Base-by-base conservation (phyloP, 2,888 invertebrate species). In the Eubasilissa splendida region DNA sequence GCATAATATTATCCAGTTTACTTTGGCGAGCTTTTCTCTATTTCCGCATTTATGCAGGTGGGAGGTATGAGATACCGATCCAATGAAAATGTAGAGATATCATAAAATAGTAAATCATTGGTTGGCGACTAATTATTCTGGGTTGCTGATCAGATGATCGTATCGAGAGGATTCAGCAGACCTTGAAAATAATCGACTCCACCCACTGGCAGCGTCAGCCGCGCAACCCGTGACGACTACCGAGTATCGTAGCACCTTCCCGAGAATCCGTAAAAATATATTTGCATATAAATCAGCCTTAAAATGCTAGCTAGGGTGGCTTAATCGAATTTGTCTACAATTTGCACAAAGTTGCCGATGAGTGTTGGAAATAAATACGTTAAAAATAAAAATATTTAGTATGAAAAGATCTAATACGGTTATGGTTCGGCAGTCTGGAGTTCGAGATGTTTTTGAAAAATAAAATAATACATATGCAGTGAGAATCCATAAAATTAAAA, bases 281-380 rank as follows among this genome's bases (percentile, higher is more conserved):
- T 71, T 71, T 71, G 71, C 71, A 71, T 71, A 71, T 71, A 71
- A 71, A 71, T 71, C 56, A 53, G 71, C 22, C 71, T 53, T 54
- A 31, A 71, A 71, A 54, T 14, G 33, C 22, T 22, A 58, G 54
- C 10, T 71, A 33, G 71, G 71, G 71, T 22, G 54, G 54, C 71
- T 22, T 71, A 71, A 54, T 71, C 71, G 71, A 71, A 54, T 71
- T 54, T 33, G 54, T 14, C 71, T 71, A 4, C 71, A 22, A 70
- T 70, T 70, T 22, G 71, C 53, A 11, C 68, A 68, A 68, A 71
- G 71, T 54, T 71, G 22, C 52, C 66, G 42, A 66, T 66, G 31
- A 52, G 70, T 50, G 68, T 50, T 50, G 68, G n/a, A n/a, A 42
- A 50, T 68, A 68, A 68, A 68, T 68, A 66, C 66, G 31, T 31